Percentiles rank a stretch among this genome's conserved stretches.
Evolutionary conservation across 2,113 vertebrate species (phyloP).

Genomic region (Aphelocoma coerulescens): DNA sequence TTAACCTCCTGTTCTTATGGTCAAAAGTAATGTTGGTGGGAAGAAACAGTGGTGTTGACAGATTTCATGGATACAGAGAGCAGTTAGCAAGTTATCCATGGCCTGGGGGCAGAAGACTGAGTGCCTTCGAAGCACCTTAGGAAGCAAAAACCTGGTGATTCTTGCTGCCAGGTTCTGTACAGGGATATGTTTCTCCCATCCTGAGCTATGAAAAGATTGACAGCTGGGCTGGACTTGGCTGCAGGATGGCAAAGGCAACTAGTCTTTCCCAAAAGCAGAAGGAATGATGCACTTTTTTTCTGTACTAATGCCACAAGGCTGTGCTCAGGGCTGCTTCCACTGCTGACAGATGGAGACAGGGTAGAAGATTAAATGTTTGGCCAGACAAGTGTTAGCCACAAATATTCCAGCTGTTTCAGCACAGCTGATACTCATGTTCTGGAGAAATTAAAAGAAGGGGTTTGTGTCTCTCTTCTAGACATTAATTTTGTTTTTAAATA

Average conservation of each 20-base stretch:
- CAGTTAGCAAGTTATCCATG: neutral
- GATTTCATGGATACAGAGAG: neutral
- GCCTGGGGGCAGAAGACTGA: neutral
- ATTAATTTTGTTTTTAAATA: neutral
- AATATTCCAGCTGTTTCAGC: neutral
- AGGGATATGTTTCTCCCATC: neutral
- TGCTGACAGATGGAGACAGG: neutral
- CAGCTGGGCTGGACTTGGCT: neutral
- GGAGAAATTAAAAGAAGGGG: neutral
- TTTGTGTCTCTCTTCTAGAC: neutral
- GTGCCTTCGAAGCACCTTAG: neutral
- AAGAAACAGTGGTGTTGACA: neutral
- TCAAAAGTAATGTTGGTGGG: neutral
- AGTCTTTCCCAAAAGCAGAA: neutral
- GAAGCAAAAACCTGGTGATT: neutral
- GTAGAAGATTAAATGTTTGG: neutral
- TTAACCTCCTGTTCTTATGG: neutral
- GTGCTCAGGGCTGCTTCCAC: neutral
- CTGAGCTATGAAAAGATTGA: neutral
- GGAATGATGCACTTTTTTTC: neutral
- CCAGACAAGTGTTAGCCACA: neutral
- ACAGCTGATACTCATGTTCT: neutral
- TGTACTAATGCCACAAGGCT: neutral
- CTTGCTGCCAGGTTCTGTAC: neutral
- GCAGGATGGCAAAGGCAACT: neutral